Percentiles rank a stretch among this genome's conserved stretches.
phyloP scores from a whole-genome alignment of 1,140 invertebrate genomes.

The Hyles euphorbiae region DNA sequence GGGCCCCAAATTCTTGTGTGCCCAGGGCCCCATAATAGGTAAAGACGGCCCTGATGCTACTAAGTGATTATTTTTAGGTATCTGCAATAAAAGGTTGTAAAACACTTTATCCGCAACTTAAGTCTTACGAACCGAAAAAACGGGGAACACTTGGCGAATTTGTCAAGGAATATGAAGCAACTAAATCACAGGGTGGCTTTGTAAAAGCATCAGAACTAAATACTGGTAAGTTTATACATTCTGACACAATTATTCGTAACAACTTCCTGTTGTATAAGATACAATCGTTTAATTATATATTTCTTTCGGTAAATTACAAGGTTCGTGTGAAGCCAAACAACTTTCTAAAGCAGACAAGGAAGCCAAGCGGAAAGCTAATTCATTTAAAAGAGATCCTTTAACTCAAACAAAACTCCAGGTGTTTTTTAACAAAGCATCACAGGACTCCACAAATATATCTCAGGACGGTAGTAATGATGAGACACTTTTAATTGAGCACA shows the following conservation, averaged over 20 bases:
- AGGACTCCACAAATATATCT: slow-evolving; percentile 25
- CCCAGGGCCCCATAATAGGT: no score
- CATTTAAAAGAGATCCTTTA: slow-evolving; percentile 58
- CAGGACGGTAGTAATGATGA: slow-evolving; percentile 48
- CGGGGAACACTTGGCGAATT: slow-evolving; percentile 47
- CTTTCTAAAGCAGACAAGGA: slow-evolving; percentile 61
- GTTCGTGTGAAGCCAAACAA: slow-evolving; percentile 32
- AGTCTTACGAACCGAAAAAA: slow-evolving; percentile 49
- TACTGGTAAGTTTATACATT: slow-evolving; percentile 31
- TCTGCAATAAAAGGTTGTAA: slow-evolving; percentile 48
- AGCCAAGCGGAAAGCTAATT: slow-evolving; percentile 59
- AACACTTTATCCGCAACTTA: slow-evolving; percentile 48
- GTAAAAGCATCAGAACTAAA: slow-evolving; percentile 54
- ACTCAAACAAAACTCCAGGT: slow-evolving; percentile 58
- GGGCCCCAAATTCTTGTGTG: no score
- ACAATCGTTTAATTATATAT: no score
- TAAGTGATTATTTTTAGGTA: slow-evolving; percentile 41
- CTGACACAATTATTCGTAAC: not conserved
- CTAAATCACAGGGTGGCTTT: slow-evolving; percentile 36
- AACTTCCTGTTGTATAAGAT: no score
- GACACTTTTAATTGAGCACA: slow-evolving; percentile 50
- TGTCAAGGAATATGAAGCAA: slow-evolving; percentile 51
- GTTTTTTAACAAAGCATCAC: slow-evolving; percentile 49
- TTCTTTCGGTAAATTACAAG: slow-evolving; percentile 32
- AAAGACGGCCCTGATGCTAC: no score